Conservation (phyloP, 2,888 invertebrate genomes). For the Acleris literana region DNA sequence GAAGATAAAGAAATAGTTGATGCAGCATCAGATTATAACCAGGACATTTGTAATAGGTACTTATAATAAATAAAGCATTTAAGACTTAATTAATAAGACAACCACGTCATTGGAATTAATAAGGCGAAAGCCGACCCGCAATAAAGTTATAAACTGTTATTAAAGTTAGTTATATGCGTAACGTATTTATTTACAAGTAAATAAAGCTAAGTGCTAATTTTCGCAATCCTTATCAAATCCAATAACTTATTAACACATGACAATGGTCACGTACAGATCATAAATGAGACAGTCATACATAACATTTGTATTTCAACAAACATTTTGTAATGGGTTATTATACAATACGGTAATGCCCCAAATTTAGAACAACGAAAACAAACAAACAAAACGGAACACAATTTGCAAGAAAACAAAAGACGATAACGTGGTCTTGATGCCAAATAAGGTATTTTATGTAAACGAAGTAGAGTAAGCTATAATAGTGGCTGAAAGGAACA, state of each 20-base stretch:
- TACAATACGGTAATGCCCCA: conserved; percentile 30
- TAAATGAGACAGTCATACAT: conserved; percentile 11
- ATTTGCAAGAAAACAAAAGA: conserved; percentile 13
- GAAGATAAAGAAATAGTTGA: no score
- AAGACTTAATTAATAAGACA: no score
- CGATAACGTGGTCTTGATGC: conserved; percentile 2
- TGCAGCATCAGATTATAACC: no score
- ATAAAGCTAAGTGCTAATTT: conserved; percentile 13
- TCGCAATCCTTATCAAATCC: conserved; percentile 25
- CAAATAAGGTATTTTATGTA: conserved; percentile 18
- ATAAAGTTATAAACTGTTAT: neutral
- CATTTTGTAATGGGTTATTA: conserved; percentile 26
- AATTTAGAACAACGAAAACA: conserved; percentile 20
- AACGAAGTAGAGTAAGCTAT: conserved; percentile 26
- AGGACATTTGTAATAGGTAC: no score
- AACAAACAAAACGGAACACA: conserved; percentile 12
- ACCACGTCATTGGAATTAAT: no score
- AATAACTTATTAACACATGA: conserved; percentile 24
- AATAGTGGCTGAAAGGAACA: conserved; percentile 24
- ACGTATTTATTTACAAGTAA: conserved; percentile 6
- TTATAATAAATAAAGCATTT: no score
- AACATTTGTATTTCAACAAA: conserved; percentile 29
- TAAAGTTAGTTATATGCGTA: neutral
- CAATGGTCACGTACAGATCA: conserved; percentile 25
- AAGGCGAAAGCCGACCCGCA: no score